Conservation (phyloP, 2,113 vertebrate genomes). For the Oxyruncus cristatus region DNA sequence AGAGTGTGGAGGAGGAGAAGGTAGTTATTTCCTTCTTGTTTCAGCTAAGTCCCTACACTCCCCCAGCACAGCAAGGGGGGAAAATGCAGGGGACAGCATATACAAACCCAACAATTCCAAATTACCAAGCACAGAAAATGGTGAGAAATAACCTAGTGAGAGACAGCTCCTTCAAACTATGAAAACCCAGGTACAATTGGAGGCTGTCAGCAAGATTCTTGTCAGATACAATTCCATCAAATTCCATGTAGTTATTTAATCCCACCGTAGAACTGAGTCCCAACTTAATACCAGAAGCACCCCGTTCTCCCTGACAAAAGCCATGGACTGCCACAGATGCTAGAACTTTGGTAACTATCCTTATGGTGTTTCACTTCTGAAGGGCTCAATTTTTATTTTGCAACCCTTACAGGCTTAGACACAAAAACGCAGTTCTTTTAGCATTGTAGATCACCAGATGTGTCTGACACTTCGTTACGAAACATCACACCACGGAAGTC, state of each 20-base stretch:
- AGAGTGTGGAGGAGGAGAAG: background rate
- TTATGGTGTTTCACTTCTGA: background rate
- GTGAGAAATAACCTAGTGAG: background rate
- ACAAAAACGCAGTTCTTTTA: background rate
- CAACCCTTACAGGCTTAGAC: background rate
- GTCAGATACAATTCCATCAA: background rate
- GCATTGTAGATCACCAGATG: rapidly evolving
- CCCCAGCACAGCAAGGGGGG: background rate
- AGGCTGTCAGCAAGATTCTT: background rate
- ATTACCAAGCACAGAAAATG: background rate
- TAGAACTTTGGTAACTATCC: background rate
- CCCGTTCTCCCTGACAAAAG: background rate
- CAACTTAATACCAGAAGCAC: background rate
- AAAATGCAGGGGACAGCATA: background rate
- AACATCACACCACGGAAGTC: background rate
- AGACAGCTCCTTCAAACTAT: background rate
- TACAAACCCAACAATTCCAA: background rate
- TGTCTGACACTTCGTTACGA: background rate
- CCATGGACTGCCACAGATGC: rapidly evolving
- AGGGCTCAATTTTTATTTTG: background rate
- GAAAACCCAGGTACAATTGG: background rate
- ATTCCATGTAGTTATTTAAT: background rate
- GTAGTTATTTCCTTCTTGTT: background rate
- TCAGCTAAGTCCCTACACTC: background rate
- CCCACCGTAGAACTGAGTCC: background rate